Conservation (phyloP, 2,797 vertebrate species). For the Thamnophis elegans region DNA sequence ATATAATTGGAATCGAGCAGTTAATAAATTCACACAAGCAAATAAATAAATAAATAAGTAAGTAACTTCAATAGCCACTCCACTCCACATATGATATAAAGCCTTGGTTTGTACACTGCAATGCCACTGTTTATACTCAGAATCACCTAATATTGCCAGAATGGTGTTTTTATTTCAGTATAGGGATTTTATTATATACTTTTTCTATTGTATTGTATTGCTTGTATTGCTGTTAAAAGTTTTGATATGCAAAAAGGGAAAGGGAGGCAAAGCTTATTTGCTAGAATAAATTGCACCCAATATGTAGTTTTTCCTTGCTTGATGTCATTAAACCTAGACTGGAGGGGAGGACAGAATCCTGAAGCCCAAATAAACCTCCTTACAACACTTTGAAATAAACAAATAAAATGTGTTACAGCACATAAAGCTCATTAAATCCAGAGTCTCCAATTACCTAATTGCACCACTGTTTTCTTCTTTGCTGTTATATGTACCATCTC, state of each 20-base stretch:
- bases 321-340: not conserved
- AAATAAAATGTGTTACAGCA: not conserved
- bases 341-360: not conserved
- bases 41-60: not conserved
- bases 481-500: not conserved
- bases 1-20: not conserved
- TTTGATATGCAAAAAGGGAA: no score
- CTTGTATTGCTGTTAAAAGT: not conserved
- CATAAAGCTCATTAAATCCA: not conserved
- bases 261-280: not conserved
- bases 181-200: not conserved
- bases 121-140: not conserved
- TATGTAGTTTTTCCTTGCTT: not conserved
- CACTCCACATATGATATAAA: not conserved
- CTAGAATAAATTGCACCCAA: not conserved
- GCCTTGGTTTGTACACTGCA: not conserved
- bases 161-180: not conserved
- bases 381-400: not conserved
- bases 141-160: accelerated
- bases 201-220: not conserved
- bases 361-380: not conserved
- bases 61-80: not conserved
- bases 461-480: not conserved
- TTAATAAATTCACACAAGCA: not conserved
- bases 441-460: not conserved